Evolutionary conservation across 2,113 vertebrate genomes (phyloP).

Genomic region (Lepisosteus oculatus): DNA sequence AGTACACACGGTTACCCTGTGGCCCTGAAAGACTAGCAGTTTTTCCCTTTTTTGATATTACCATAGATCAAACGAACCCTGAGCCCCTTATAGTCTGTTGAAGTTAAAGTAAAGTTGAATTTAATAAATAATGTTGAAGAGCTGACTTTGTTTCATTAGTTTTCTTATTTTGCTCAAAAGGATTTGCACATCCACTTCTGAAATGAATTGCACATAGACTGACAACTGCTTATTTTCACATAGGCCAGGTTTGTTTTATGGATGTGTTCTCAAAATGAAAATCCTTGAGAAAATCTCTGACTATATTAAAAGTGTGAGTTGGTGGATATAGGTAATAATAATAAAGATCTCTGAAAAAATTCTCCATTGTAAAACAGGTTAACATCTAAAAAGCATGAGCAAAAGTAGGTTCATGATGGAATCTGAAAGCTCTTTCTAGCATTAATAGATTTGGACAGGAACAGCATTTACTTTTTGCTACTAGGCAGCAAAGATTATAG

Average conservation of each 20-base stretch:
- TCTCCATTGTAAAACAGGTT: slow-evolving; percentile 11
- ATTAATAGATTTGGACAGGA: slow-evolving; percentile 64
- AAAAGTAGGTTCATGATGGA: background rate
- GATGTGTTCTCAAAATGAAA: too few relatives aligned
- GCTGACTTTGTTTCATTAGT: too few relatives aligned
- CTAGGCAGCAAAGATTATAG: slow-evolving; percentile 61
- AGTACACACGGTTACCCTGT: slow-evolving; percentile 54
- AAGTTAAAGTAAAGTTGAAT: background rate
- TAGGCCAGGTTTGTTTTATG: too few relatives aligned
- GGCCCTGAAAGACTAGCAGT: slow-evolving; percentile 52
- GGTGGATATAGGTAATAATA: too few relatives aligned
- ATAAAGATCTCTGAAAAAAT: too few relatives aligned
- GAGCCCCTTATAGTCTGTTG: background rate
- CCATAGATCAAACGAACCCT: background rate
- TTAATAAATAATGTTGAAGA: too few relatives aligned
- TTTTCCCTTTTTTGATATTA: slow-evolving; percentile 25
- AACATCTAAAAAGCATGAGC: slow-evolving; percentile 2
- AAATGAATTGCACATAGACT: too few relatives aligned
- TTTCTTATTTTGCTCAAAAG: too few relatives aligned
- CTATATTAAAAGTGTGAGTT: too few relatives aligned
- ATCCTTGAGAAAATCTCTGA: too few relatives aligned
- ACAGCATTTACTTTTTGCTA: slow-evolving; percentile 67
- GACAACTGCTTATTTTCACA: too few relatives aligned
- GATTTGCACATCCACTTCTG: too few relatives aligned
- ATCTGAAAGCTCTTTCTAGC: slow-evolving; percentile 31